Percentiles rank a stretch among this genome's conserved stretches.
phyloP scores from a whole-genome alignment of 2,888 invertebrate genomes.

The Nowickia ferox region DNA sequence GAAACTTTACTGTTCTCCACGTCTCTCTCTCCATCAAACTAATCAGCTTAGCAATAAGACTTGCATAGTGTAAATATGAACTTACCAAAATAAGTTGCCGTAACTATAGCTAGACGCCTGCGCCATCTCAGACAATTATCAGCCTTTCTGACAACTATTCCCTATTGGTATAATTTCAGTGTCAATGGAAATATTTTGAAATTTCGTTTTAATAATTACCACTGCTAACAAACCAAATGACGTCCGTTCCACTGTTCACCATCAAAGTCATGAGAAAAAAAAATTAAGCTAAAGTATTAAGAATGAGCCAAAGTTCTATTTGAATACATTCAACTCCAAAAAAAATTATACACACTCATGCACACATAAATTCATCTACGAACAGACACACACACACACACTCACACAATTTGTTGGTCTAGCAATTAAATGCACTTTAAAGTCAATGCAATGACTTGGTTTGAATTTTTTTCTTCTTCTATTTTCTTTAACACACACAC shows the following conservation, averaged over 20 bases:
- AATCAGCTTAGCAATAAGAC: no score
- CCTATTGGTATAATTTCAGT: no score
- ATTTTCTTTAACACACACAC: slow-evolving; percentile 37
- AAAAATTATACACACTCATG: slow-evolving; percentile 12
- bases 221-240: not conserved
- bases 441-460: no score
- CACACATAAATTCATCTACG: not conserved
- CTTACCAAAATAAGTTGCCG: no score
- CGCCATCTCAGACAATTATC: no score
- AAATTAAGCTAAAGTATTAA: slow-evolving; percentile 18
- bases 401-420: slow-evolving; percentile 62
- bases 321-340: slow-evolving; percentile 64
- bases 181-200: not conserved
- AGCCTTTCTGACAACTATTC: no score
- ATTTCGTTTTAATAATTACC: not conserved
- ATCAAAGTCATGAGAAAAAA: slow-evolving; percentile 23
- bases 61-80: no score
- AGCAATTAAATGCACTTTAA: slow-evolving; percentile 71
- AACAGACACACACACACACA: slow-evolving; percentile 11
- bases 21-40: no score
- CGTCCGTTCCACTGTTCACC: slow-evolving; percentile 19
- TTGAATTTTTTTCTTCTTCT: slow-evolving; percentile 42
- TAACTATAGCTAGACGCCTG: no score
- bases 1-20: no score
- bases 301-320: slow-evolving; percentile 58